phyloP scores from a whole-genome alignment of 92 coral and sea anemone species.

The Pocillopora grandis region DNA sequence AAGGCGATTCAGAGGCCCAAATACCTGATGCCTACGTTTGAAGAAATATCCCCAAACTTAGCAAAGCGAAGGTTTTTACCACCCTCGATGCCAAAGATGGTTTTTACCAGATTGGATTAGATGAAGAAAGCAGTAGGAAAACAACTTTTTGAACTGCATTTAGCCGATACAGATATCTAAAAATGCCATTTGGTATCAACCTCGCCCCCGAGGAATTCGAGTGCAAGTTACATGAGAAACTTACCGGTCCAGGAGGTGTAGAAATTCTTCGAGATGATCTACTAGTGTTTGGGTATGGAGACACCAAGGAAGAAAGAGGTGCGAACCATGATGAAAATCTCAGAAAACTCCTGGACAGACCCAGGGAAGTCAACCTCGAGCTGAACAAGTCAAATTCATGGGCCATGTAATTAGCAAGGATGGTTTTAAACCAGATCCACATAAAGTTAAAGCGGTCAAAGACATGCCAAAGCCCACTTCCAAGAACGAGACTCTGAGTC shows the following conservation, averaged over 20 bases:
- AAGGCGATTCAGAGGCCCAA: slow-evolving; percentile 45
- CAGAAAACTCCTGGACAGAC: too few relatives aligned
- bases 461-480: too few relatives aligned
- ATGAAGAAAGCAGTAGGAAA: slow-evolving; percentile 35
- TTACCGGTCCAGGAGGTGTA: too few relatives aligned
- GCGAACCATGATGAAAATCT: neutral
- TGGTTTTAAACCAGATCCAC: too few relatives aligned
- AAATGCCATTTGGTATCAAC: slow-evolving; percentile 59
- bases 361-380: too few relatives aligned
- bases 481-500: too few relatives aligned
- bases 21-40: slow-evolving; percentile 51
- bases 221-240: slow-evolving; percentile 10
- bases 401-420: too few relatives aligned
- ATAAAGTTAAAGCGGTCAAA: too few relatives aligned
- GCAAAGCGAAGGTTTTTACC: slow-evolving; percentile 50
- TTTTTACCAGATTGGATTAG: slow-evolving; percentile 37
- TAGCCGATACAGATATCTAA: slow-evolving; percentile 45
- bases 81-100: slow-evolving; percentile 54
- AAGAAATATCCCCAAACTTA: slow-evolving; percentile 46
- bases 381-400: too few relatives aligned
- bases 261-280: too few relatives aligned
- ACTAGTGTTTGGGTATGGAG: too few relatives aligned
- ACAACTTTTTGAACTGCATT: slow-evolving; percentile 57
- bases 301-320: slow-evolving; percentile 39
- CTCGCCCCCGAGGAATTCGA: too few relatives aligned